These are phyloP conservation scores for Leucophenga montana DNA, from an alignment of 2,888 invertebrate genomes.

Conservation along the genomic window DNA sequence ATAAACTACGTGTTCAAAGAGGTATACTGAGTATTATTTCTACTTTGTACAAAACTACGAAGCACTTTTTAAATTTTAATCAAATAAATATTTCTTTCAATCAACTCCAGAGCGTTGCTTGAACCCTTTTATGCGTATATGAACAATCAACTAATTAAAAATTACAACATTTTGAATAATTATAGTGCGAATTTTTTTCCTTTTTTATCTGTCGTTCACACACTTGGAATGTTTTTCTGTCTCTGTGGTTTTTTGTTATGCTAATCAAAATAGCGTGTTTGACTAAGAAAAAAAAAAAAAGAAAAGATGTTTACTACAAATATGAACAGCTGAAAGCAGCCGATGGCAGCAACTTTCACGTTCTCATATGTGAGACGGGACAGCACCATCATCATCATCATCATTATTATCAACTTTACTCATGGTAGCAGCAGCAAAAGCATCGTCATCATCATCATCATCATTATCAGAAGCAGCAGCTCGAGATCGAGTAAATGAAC, in stretches of 20 bases:
- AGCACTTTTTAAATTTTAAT: no score
- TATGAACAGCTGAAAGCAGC: conserved; percentile 9
- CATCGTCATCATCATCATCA: conserved; percentile 10
- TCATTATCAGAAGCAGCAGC: conserved; percentile 17
- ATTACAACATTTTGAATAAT: conserved; percentile 23
- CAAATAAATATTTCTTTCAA: background rate
- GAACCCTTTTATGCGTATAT: no score
- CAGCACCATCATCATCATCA: conserved; percentile 2
- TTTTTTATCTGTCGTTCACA: background rate
- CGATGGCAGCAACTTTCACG: conserved; percentile 19
- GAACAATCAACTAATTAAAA: conserved; percentile 14
- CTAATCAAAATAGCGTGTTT: conserved; percentile 10
- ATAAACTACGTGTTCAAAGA: no score
- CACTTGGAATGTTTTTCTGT: no score
- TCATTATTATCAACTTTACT: background rate
- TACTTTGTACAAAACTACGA: no score
- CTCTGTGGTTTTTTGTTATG: conserved; percentile 17
- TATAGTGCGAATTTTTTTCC: conserved; percentile 16
- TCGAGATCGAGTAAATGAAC: background rate
- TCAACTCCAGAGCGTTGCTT: background rate
- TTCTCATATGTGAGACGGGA: background rate
- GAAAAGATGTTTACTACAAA: background rate
- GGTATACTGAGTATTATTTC: no score
- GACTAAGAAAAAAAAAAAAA: background rate
- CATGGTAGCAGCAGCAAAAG: background rate